Base-by-base conservation (phyloP, 2,888 invertebrate genomes). In the Orchesellides sinensis region DNA sequence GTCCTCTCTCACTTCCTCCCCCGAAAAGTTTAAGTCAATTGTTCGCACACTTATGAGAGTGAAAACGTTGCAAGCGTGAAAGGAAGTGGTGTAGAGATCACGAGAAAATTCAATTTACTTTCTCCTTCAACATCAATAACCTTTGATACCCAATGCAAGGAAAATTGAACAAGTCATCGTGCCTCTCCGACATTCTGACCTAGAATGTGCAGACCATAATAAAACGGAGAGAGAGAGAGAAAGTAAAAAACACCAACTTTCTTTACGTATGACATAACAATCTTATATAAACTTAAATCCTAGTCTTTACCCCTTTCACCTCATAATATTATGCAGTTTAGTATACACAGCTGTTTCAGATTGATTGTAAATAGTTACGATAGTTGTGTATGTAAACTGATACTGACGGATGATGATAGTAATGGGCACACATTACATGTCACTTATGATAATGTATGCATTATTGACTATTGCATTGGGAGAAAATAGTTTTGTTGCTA, bases 91-190 rank as follows among this genome's bases (percentile, higher is more conserved):
- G 56, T 12, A 27, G 66, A 66, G 52, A 69, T 54, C 61, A 70
- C 21, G 65, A 79, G 52, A 79, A 79, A 79, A 79, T 79, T 79
- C 79, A 79, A 79, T 79, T 79, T 79, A 72, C 61, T 72, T 54
- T 72, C 56, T 25, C 10, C 35, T 79, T 78, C 35, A 69, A 63
- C 61, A 23, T 69, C 63, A 78, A 78, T 78, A 78, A 70, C 69
- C 69, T 68, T 49, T 61, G 63, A 79, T 72, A 56, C 17, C n/a
- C 72, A 45, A n/a, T 63, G 29, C 29, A 54, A n/a, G 65, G 35
- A 65, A n/a, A 72, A 72, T 69, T 78, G 78, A 69, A 63, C 78
- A 54, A 79, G 70, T 10, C 75, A 65, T 77, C 49, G 45, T 45
- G 21, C n/a, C 35, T 23, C 21, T 21, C 45, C 29, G 23, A n/a